These are phyloP conservation scores for Vicugna pacos DNA, from an alignment of 2,113 vertebrate genomes.

Conservation along the genomic window DNA sequence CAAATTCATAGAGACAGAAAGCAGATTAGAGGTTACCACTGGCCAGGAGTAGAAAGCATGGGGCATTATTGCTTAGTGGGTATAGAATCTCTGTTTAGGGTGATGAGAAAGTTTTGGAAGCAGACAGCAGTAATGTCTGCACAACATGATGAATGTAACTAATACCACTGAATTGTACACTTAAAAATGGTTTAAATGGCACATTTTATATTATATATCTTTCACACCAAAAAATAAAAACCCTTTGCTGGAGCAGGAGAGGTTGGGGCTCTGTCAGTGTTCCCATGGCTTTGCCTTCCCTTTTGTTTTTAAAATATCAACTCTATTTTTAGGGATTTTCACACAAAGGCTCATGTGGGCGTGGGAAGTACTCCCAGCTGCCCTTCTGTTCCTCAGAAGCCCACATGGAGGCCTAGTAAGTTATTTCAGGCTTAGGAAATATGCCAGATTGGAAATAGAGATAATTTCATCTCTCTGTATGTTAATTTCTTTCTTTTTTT, in stretches of 20 bases:
- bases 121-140: background rate
- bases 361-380: conserved; percentile 75
- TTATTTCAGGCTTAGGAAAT: conserved; percentile 72
- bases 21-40: background rate
- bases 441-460: conserved; percentile 62
- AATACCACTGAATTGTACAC: background rate
- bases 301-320: conserved; percentile 77
- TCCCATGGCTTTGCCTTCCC: conserved; percentile 46
- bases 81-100: background rate
- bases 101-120: background rate
- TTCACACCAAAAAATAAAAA: background rate
- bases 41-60: too few species aligned
- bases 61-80: background rate
- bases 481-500: background rate
- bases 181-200: background rate
- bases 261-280: conserved; percentile 20
- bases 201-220: background rate
- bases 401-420: conserved; percentile 63
- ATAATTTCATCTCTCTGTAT: conserved; percentile 59
- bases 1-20: background rate
- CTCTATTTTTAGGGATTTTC: conserved; percentile 75
- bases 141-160: background rate
- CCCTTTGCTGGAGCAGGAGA: conserved; percentile 2
- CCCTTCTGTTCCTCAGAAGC: conserved; percentile 68
- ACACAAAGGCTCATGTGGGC: conserved; percentile 70